Evolutionary conservation across 1,140 invertebrate genomes (phyloP).

Genomic region (Telenomus remus): DNA sequence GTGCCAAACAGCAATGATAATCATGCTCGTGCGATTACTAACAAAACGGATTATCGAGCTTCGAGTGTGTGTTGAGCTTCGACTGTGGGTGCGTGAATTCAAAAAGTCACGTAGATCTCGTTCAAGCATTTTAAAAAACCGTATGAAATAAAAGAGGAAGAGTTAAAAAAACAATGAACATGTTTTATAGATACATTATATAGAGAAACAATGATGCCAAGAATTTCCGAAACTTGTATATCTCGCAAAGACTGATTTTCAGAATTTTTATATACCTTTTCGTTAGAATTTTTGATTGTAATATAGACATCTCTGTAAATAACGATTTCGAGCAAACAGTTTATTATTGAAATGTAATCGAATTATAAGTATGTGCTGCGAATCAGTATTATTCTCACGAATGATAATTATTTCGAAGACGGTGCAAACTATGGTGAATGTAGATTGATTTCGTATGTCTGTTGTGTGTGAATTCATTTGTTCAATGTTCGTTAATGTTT

Average conservation of each 20-base stretch:
- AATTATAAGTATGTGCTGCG: constrained; percentile 23
- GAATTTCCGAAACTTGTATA: constrained; percentile 61
- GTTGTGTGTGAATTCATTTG: constrained; percentile 10
- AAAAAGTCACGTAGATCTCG: constrained; percentile 16
- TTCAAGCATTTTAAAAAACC: background rate
- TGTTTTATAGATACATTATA: constrained; percentile 11
- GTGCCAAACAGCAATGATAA: constrained; percentile 59
- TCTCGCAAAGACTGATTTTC: constrained; percentile 71
- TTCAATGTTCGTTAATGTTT: constrained; percentile 19
- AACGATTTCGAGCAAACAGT: constrained; percentile 28
- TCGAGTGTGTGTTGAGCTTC: constrained; percentile 11
- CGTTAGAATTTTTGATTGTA: constrained; percentile 43
- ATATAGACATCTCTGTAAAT: constrained; percentile 57
- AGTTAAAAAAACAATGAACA: constrained; percentile 2
- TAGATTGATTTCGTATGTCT: constrained; percentile 38
- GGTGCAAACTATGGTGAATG: constrained; percentile 14
- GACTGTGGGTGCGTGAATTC: constrained; percentile 5
- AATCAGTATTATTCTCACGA: constrained; percentile 42
- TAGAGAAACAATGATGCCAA: constrained; percentile 62
- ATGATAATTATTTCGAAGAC: constrained; percentile 16
- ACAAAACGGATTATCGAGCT: constrained; percentile 3
- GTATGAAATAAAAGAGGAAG: too few species aligned
- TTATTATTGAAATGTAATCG: constrained; percentile 45
- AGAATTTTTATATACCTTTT: constrained; percentile 39
- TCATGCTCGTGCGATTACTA: constrained; percentile 31